Evolutionary conservation across 2,113 vertebrate genomes (phyloP).

Genomic region (Hippocampus barbouri): DNA sequence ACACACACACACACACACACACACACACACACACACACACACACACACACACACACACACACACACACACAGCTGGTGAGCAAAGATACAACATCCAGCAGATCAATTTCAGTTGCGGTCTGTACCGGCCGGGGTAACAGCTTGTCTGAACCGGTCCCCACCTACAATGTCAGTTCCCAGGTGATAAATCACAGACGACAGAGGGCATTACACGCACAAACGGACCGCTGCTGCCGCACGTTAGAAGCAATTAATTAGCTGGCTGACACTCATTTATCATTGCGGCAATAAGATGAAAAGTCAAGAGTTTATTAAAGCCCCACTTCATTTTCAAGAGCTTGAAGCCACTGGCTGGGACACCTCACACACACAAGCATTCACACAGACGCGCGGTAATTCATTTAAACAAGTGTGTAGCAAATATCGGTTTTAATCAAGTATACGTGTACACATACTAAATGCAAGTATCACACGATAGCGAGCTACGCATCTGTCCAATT

Average conservation of each 20-base stretch:
- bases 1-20: too few species aligned
- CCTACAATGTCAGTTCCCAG: constrained; percentile 50
- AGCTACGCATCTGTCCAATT: constrained; percentile 37
- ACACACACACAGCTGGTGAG: background rate
- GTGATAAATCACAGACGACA: constrained; percentile 68
- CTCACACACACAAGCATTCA: constrained; percentile 43
- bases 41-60: too few species aligned
- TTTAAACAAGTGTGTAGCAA: constrained; percentile 25
- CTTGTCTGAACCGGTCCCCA: background rate
- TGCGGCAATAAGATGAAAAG: constrained; percentile 75
- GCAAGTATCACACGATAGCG: constrained; percentile 26
- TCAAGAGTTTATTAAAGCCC: constrained; percentile 78
- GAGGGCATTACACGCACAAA: constrained; percentile 66
- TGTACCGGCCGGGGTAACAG: constrained; percentile 8
- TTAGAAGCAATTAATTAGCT: constrained; percentile 71
- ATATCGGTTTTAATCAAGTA: constrained; percentile 25
- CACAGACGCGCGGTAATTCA: constrained; percentile 40
- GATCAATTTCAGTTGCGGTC: constrained; percentile 16
- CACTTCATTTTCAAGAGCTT: constrained; percentile 55
- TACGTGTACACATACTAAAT: constrained; percentile 32
- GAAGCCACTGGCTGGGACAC: constrained; percentile 8
- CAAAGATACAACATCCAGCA: constrained; percentile 13
- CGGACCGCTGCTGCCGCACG: constrained; percentile 46
- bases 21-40: too few species aligned
- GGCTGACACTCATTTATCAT: constrained; percentile 73